Base-by-base conservation (phyloP, 1,140 invertebrate genomes). In the Panagrolaimus sp. region DNA sequence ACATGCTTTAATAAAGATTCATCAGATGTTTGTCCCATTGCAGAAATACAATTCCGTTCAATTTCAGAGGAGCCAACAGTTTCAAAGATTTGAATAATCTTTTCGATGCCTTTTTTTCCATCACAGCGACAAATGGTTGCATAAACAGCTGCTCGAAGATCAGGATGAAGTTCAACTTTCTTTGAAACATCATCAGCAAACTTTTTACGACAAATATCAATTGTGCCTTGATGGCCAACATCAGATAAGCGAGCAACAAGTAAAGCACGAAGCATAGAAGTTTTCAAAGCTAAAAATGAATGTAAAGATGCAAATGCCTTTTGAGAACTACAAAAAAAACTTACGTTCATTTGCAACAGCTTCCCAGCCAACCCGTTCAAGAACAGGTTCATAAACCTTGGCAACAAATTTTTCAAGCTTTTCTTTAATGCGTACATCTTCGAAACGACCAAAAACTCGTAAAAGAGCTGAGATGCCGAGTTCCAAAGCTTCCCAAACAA, bases 1-100 rank as follows among this genome's bases (percentile, higher is more conserved):
- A 72, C 52, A 6, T 32, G 9, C 44, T 38, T 87, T 0, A 96
- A 85, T 17, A 93, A 90, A 78, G 89, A 88, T 7, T 87, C 85
- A 80, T 93, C 88, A 55, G 87, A 87, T 21, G 90, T 88, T 45
- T 89, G 88, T 32, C 92, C 92, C 21, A 96, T 86, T 0, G 91
- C 88, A 48, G 90, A 85, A 28, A 90, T 88, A 73, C 96, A 91
- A 77, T 93, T 87, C 78, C 93, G 90, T 83, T 94, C 94, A 82
- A 97, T 93, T 84, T 97, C 94, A 71, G 92, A 90, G 65, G 95
- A 86, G 84, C 94, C 92, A 9, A 90, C 88, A 46, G 90, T 88
- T 72, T 90, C 88, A 84, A 94, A 94, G 62, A 97, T 74, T 12
- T 89, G 87, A 43, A 94, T 83, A 87, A 96, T 89, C 64, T 89